phyloP scores from a whole-genome alignment of 2,113 vertebrate species.

The Bothrops jararaca region DNA sequence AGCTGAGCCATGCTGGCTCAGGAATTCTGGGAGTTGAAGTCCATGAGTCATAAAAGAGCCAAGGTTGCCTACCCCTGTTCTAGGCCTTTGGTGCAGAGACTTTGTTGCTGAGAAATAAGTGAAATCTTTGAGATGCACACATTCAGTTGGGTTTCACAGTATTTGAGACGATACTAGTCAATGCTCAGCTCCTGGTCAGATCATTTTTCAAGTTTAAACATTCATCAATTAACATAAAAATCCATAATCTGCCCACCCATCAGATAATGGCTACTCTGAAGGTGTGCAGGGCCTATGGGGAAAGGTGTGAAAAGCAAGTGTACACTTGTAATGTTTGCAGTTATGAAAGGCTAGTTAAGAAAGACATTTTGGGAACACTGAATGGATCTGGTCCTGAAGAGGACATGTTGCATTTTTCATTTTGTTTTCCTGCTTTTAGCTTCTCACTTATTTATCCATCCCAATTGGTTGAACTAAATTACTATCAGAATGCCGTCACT shows the following conservation, averaged over 20 bases:
- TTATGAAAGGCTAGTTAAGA: not conserved
- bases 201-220: conserved; percentile 2
- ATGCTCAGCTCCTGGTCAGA: not conserved
- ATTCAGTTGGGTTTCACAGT: not conserved
- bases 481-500: not conserved
- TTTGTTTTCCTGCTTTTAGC: not conserved
- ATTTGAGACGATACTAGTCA: not conserved
- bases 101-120: not conserved
- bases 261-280: conserved; percentile 7
- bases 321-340: not conserved
- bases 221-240: conserved; percentile 21
- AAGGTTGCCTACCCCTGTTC: too few relatives aligned
- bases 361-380: not conserved
- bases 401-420: not conserved
- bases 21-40: too few relatives aligned
- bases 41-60: too few relatives aligned
- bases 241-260: conserved; percentile 29
- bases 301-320: conserved; percentile 15
- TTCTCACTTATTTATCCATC: not conserved
- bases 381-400: not conserved
- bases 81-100: not conserved
- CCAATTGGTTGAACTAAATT: too few relatives aligned
- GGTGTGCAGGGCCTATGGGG: not conserved
- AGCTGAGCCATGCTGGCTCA: too few relatives aligned
- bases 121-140: not conserved